phyloP scores from a whole-genome alignment of 2,113 vertebrate species.

The Crotalus tigris region DNA sequence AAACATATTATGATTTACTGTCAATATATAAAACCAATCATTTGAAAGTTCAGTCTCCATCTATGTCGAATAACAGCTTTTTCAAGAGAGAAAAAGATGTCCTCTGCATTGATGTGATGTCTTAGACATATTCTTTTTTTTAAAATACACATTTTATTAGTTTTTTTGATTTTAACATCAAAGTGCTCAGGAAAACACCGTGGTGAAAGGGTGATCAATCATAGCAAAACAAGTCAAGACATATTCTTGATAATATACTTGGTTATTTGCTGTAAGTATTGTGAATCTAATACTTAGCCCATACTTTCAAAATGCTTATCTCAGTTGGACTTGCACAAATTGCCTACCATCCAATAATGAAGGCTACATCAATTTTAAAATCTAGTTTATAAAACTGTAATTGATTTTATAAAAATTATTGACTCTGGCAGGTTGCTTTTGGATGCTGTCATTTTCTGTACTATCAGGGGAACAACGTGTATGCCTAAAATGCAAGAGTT shows the following conservation, averaged over 20 bases:
- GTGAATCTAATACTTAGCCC: neutral
- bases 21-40: neutral
- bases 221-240: too few species aligned
- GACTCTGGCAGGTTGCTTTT: constrained; percentile 14
- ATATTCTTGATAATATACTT: neutral
- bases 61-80: neutral
- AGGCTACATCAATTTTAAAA: neutral
- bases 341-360: neutral
- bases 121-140: neutral
- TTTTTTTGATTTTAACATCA: too few species aligned
- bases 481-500: neutral
- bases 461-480: neutral
- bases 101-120: neutral
- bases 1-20: neutral
- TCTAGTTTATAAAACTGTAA: neutral
- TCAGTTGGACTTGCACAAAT: neutral
- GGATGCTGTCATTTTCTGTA: neutral
- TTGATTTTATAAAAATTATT: constrained; percentile 14
- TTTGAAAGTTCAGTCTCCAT: neutral
- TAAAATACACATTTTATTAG: too few species aligned
- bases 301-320: neutral
- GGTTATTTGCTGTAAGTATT: neutral
- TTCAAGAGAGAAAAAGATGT: neutral
- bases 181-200: too few species aligned
- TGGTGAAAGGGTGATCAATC: too few species aligned